Conservation (phyloP, 2,113 vertebrate species). For the Siphamia tubifer region DNA sequence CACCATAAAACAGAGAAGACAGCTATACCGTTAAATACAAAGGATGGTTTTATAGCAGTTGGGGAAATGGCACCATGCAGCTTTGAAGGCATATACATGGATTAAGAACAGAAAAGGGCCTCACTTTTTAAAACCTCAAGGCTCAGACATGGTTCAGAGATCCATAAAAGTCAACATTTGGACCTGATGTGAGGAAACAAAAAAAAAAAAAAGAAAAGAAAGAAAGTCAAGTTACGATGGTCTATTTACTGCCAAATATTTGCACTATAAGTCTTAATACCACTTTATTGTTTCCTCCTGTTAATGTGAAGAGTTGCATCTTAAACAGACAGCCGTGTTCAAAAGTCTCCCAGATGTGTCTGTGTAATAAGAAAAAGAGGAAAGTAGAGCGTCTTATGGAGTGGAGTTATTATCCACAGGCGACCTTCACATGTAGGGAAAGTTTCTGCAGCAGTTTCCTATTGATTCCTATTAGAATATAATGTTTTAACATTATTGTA, state of each 20-base stretch:
- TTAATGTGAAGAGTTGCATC: conserved; percentile 38
- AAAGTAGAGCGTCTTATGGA: conserved; percentile 7
- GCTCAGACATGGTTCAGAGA: conserved; percentile 27
- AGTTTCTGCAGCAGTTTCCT: background rate
- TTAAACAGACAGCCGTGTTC: conserved; percentile 37
- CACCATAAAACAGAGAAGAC: conserved; percentile 43
- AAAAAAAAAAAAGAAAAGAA: background rate
- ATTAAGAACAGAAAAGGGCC: conserved; percentile 43
- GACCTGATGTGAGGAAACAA: background rate
- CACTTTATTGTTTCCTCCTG: conserved; percentile 58
- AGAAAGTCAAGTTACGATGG: conserved; percentile 18
- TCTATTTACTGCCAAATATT: conserved; percentile 59
- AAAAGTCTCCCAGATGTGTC: conserved; percentile 35
- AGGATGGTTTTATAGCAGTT: conserved; percentile 46
- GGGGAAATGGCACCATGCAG: conserved; percentile 10
- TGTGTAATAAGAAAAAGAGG: conserved; percentile 4
- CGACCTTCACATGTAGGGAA: background rate
- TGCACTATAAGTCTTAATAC: conserved; percentile 43
- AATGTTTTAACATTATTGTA: too few species aligned
- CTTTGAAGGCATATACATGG: conserved; percentile 45
- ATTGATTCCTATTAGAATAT: too few species aligned
- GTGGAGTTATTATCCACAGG: conserved; percentile 9
- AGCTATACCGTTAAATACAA: conserved; percentile 42
- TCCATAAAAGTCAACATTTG: conserved; percentile 52
- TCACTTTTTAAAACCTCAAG: conserved; percentile 42